Base-by-base conservation (phyloP, 2,113 vertebrate genomes). In the Hoplias malabaricus region DNA sequence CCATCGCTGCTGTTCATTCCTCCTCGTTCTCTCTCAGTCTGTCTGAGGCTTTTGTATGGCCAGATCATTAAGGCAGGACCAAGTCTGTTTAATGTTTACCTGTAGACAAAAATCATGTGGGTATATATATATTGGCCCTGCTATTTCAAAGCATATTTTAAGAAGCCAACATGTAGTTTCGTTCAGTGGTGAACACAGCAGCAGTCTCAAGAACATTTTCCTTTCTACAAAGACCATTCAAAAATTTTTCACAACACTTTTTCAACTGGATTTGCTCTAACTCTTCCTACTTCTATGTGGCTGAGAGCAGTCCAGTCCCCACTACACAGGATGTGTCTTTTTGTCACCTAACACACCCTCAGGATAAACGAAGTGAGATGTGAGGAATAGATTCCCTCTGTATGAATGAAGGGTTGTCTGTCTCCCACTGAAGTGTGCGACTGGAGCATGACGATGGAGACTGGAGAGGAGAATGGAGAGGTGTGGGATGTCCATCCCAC, bases 51-150 rank as follows among this genome's bases (percentile, higher is more conserved):
- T 75, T 50, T 73, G 54, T 61, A 16, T 34, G n/a, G 12, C 4
- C 72, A 59, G 48, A 34, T 31, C 56, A 56, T 10, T 59, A 62
- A 73, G 27, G 40, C 40, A 46, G 19, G 23, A 46, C 19, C 27
- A 31, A 36, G 42, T 38, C 3, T 38, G 33, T 65, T 75, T 66
- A 66, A 65, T 75, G 73, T 75, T 75, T 75, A 65, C 59, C 31
- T 75, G 61, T 65, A 75, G 3, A 75, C 59, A 75, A 53, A 74
- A 65, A 10, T 7, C 21, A 65, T 23, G 34, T 23, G 31, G 42
- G 43, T 38, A 38, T 19, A 48, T 75, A 48, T 63, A 48, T 75
- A 48, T 63, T 40, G 16, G 14, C 16, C 31, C 42, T 48, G 10
- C 36, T 53, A 42, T 43, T n/a, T 25, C 25, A 73, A 16, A 73